phyloP scores from a whole-genome alignment of 1,140 invertebrate genomes.

The Periplaneta americana region DNA sequence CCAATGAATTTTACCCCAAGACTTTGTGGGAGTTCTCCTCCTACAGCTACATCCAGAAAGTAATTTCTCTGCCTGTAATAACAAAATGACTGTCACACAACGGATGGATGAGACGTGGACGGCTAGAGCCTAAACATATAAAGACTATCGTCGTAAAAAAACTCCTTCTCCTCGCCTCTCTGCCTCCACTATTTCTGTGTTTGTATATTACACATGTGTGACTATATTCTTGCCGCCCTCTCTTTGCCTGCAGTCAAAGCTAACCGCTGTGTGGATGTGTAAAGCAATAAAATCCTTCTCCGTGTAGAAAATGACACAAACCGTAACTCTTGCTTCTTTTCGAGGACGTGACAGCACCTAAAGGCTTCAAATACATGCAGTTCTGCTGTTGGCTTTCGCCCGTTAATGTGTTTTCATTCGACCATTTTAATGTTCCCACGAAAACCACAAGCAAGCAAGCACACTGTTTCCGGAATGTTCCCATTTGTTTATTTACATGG shows the following conservation, averaged over 20 bases:
- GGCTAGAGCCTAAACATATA: not conserved
- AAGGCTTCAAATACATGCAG: not conserved
- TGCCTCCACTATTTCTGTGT: not conserved
- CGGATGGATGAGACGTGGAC: not conserved
- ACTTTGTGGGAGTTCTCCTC: not conserved
- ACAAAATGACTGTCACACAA: not conserved
- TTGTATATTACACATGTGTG: not conserved
- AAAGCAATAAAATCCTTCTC: not conserved
- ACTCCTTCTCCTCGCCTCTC: not conserved
- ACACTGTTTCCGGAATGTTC: not conserved
- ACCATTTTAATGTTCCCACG: not conserved
- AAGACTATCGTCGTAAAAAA: not conserved
- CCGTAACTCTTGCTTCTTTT: not conserved
- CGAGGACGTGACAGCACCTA: not conserved
- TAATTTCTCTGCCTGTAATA: not conserved
- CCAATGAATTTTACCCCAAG: not conserved
- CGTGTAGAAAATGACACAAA: not conserved
- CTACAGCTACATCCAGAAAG: not conserved
- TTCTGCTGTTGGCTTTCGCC: not conserved
- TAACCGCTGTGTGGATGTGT: not conserved
- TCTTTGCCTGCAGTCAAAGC: not conserved
- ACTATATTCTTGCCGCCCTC: not conserved
- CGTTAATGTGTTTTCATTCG: not conserved
- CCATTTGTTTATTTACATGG: not conserved
- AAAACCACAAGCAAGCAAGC: not conserved